Evolutionary conservation across 2,113 vertebrate species (phyloP).

Genomic region (Amazona vittata): DNA sequence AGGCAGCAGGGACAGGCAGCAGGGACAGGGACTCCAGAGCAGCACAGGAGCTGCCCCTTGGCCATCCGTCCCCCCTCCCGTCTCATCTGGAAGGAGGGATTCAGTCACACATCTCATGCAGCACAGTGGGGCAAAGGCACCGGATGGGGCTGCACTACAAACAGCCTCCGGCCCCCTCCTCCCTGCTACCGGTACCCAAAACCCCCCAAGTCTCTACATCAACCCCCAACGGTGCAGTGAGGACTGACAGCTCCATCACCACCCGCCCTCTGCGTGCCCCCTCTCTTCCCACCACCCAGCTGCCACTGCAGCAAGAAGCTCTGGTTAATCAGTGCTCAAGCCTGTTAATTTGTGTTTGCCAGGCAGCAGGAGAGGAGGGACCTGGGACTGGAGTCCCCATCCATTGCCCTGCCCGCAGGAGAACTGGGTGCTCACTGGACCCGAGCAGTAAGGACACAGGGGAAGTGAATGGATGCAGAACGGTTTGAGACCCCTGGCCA

Average conservation of each 20-base stretch:
- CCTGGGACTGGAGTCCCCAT: accelerated
- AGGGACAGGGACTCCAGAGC: background rate
- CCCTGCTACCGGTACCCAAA: background rate
- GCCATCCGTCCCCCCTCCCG: background rate
- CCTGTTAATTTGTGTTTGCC: background rate
- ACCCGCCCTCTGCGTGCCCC: conserved; percentile 41
- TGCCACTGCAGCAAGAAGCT: conserved; percentile 54
- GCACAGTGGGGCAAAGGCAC: background rate
- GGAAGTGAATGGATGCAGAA: accelerated
- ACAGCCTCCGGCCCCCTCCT: background rate
- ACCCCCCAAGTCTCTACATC: background rate
- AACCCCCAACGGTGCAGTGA: background rate
- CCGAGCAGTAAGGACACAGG: accelerated
- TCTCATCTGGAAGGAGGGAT: background rate
- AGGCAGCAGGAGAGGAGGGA: background rate
- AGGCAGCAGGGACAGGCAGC: background rate
- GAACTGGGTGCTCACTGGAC: background rate
- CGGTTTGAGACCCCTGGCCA: background rate
- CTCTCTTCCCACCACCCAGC: conserved; percentile 66
- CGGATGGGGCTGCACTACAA: background rate
- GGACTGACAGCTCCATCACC: conserved; percentile 52
- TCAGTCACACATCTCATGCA: accelerated
- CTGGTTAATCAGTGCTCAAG: conserved; percentile 51
- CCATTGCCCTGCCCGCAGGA: accelerated
- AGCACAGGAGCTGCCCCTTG: background rate